Conservation (phyloP, 2,797 vertebrate genomes). For the Melopsittacus undulatus region DNA sequence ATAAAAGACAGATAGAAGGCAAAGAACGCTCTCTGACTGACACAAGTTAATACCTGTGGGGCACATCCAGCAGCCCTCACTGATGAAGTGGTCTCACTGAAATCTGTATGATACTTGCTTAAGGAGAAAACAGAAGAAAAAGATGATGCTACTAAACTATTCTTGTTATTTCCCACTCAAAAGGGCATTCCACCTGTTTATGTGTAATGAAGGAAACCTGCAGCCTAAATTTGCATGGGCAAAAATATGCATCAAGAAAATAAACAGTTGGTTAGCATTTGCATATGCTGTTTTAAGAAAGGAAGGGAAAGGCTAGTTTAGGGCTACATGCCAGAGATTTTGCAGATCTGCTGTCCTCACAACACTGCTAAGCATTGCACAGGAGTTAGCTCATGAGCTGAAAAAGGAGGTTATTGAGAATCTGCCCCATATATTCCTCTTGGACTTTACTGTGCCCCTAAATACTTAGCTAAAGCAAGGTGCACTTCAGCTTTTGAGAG, state of each 20-base stretch:
- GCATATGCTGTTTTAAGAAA: background rate
- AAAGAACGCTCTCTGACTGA: background rate
- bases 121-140: background rate
- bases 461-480: background rate
- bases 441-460: background rate
- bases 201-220: background rate
- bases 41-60: background rate
- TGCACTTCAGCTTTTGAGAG: background rate
- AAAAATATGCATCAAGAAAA: constrained; percentile 36
- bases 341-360: background rate
- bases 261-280: constrained; percentile 11
- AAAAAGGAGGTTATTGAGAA: background rate
- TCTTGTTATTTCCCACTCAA: background rate
- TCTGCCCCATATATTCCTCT: background rate
- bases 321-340: background rate
- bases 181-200: background rate
- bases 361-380: background rate
- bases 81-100: background rate
- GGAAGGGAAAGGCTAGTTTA: background rate
- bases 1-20: background rate
- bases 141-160: background rate
- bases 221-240: constrained; percentile 4
- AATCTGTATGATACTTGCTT: accelerated
- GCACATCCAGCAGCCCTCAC: background rate
- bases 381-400: background rate